Conservation (phyloP, 2,797 vertebrate species). For the Sciurus vulgaris region DNA sequence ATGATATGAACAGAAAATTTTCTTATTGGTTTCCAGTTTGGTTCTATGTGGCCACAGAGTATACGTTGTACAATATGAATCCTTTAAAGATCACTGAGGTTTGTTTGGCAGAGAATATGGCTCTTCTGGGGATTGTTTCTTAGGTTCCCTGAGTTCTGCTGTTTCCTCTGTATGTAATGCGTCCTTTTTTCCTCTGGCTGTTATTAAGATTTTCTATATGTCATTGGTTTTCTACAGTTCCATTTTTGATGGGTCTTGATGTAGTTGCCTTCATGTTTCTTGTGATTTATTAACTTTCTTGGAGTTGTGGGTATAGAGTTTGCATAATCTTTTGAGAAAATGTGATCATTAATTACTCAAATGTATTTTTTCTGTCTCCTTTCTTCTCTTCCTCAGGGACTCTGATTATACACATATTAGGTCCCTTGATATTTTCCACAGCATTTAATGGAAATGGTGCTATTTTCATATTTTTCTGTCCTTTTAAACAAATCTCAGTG, state of each 20-base stretch:
- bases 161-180: neutral
- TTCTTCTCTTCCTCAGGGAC: neutral
- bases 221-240: neutral
- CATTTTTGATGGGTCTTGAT: neutral
- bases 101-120: neutral
- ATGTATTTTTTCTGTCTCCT: neutral
- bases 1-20: neutral
- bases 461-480: neutral
- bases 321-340: constrained; percentile 6
- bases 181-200: neutral
- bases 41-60: neutral
- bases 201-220: neutral
- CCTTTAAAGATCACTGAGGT: neutral
- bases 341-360: neutral
- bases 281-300: constrained; percentile 5
- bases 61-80: neutral
- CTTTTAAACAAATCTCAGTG: neutral
- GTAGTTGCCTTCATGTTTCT: neutral
- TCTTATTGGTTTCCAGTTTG: neutral
- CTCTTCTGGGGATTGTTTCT: neutral
- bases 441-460: neutral
- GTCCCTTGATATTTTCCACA: neutral
- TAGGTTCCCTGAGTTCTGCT: neutral
- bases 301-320: neutral
- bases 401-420: neutral